A percentile compares a stretch with the other conserved stretches of the same genome.
Evolutionary conservation across 2,797 vertebrate species (phyloP).

Genomic region (Phrynocephalus forsythii): DNA sequence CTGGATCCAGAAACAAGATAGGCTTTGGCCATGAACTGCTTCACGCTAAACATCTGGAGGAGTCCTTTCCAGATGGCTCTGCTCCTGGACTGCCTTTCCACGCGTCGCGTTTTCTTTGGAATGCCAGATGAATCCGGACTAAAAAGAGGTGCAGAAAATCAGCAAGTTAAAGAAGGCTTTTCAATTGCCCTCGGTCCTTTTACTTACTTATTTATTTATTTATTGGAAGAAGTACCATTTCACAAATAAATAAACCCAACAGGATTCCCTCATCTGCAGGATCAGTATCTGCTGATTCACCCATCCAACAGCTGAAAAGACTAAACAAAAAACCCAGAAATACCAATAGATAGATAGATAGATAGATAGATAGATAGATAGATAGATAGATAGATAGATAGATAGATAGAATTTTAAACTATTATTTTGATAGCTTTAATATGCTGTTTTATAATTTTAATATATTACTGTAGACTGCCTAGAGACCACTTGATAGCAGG

Average conservation of each 20-base stretch:
- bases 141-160: neutral
- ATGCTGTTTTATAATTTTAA: too few relatives aligned
- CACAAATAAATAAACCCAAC: neutral
- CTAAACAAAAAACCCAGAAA: too few relatives aligned
- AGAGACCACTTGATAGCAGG: too few relatives aligned
- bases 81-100: neutral
- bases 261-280: neutral
- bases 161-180: neutral
- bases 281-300: too few relatives aligned
- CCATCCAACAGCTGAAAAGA: too few relatives aligned
- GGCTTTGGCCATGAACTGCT: slow-evolving; percentile 68
- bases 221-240: neutral
- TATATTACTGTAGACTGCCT: too few relatives aligned
- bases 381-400: too few relatives aligned
- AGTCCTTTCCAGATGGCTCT: slow-evolving; percentile 66
- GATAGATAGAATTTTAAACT: too few relatives aligned
- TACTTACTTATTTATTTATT: neutral
- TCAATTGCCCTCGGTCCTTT: neutral
- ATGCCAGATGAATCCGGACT: neutral
- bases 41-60: slow-evolving; percentile 74
- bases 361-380: too few relatives aligned
- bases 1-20: slow-evolving; percentile 67
- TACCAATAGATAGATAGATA: too few relatives aligned
- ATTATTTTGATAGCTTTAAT: too few relatives aligned
- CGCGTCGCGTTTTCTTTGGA: neutral